These are phyloP conservation scores for Apteryx mantelli DNA, from an alignment of 2,113 vertebrate species.

Conservation along the genomic window DNA sequence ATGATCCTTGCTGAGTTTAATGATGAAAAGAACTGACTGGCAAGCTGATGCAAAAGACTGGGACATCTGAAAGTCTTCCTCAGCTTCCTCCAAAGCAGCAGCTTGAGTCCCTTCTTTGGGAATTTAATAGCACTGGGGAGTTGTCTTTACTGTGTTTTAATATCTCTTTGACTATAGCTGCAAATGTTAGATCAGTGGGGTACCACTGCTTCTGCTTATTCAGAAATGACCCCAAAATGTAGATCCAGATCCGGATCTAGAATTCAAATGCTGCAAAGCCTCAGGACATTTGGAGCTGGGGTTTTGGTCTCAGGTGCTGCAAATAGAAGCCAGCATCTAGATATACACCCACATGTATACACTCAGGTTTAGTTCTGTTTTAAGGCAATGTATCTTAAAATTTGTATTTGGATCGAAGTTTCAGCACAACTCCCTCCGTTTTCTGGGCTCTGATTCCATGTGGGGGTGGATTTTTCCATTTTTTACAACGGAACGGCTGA, in stretches of 20 bases:
- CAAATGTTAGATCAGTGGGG: not conserved
- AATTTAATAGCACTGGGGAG: not conserved
- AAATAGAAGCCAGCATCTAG: not conserved
- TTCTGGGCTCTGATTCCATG: not conserved
- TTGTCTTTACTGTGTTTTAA: not conserved
- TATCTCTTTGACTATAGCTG: not conserved
- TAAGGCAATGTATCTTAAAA: not conserved
- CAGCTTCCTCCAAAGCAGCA: constrained; percentile 22
- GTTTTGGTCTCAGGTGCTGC: not conserved
- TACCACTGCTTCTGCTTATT: not conserved
- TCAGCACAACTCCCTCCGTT: not conserved
- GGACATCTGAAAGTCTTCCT: constrained; percentile 21
- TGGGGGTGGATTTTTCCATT: not conserved
- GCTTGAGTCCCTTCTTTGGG: constrained; percentile 19
- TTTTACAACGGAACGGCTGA: not conserved
- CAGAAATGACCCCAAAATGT: not conserved
- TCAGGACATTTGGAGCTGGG: not conserved
- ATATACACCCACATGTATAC: no score
- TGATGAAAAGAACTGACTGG: constrained; percentile 49
- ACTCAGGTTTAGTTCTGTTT: not conserved
- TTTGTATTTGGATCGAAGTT: not conserved
- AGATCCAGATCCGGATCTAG: not conserved
- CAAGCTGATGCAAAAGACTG: constrained; percentile 4
- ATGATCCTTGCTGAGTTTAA: constrained; percentile 47
- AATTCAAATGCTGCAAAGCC: not conserved